phyloP scores from a whole-genome alignment of 2,797 vertebrate species.

The Brachyrhaphis roseni region DNA sequence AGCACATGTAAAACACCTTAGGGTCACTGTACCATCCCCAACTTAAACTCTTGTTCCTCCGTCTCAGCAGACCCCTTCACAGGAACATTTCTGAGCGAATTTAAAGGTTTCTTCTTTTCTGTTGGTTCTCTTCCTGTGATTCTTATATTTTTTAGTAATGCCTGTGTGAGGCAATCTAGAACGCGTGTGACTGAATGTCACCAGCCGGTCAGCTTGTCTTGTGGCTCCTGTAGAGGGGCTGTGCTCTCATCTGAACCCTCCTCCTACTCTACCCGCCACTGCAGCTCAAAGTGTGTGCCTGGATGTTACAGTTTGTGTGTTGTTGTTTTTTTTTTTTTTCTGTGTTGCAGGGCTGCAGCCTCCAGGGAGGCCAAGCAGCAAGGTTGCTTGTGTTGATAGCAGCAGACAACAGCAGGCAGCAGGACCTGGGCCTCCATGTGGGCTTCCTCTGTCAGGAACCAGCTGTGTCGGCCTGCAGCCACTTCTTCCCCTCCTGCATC shows the following conservation, averaged over 20 bases:
- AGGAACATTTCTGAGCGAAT: constrained; percentile 1
- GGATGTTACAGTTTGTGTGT: constrained; percentile 41
- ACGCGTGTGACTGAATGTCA: constrained; percentile 49
- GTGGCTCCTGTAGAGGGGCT: constrained; percentile 64
- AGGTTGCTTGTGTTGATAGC: constrained; percentile 79
- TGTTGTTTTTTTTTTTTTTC: constrained; percentile 3
- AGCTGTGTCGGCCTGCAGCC: constrained; percentile 83
- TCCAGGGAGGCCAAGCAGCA: constrained; percentile 78
- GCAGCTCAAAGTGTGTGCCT: constrained; percentile 54
- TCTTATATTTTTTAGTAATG: constrained; percentile 23
- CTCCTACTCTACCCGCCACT: constrained; percentile 57
- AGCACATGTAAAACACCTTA: neutral
- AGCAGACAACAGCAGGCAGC: constrained; percentile 61
- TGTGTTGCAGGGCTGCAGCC: constrained; percentile 63
- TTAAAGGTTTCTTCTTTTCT: constrained; percentile 20
- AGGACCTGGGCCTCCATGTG: constrained; percentile 76
- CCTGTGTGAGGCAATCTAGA: constrained; percentile 27
- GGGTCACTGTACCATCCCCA: neutral
- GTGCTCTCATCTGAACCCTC: constrained; percentile 73
- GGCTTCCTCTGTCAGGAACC: constrained; percentile 91
- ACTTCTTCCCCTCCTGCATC: constrained; percentile 49
- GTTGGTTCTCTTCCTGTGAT: constrained; percentile 21
- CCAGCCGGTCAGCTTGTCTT: constrained; percentile 68
- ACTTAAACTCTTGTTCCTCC: constrained; percentile 8
- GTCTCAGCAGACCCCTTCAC: constrained; percentile 1